These are phyloP conservation scores for Vulpes ferrilata DNA, from an alignment of 2,113 vertebrate species.

Conservation along the genomic window DNA sequence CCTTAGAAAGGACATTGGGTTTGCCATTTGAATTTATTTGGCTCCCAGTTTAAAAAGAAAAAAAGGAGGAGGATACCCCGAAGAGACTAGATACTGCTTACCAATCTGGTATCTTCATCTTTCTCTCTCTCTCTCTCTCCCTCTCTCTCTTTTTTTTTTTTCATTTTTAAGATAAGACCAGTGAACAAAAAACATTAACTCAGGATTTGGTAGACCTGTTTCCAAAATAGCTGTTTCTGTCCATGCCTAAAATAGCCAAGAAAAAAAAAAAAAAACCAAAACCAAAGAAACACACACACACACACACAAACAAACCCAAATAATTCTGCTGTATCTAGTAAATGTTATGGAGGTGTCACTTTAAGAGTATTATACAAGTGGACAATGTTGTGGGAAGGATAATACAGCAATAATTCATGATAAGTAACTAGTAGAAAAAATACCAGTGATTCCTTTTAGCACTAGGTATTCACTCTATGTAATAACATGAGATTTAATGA, in stretches of 20 bases:
- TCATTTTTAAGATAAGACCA: neutral
- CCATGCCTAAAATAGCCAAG: neutral
- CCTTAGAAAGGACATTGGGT: neutral
- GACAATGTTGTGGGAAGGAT: neutral
- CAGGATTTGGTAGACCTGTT: neutral
- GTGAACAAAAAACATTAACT: neutral
- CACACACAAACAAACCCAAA: neutral
- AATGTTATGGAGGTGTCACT: neutral
- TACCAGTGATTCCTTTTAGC: neutral
- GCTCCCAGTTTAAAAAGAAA: neutral
- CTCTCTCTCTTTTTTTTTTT: neutral
- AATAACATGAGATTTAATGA: slow-evolving; percentile 24
- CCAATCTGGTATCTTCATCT: neutral
- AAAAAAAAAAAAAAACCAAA: neutral
- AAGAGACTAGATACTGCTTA: neutral
- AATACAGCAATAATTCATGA: neutral
- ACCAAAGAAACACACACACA: neutral
- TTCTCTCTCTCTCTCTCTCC: no score
- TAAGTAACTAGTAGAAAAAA: slow-evolving; percentile 22
- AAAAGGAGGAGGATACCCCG: no score
- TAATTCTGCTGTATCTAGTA: neutral
- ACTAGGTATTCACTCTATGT: neutral
- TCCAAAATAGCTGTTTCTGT: neutral
- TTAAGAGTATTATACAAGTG: neutral
- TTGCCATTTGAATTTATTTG: neutral